Base-by-base conservation (phyloP, 2,797 vertebrate species). In the Eospalax fontanierii region DNA sequence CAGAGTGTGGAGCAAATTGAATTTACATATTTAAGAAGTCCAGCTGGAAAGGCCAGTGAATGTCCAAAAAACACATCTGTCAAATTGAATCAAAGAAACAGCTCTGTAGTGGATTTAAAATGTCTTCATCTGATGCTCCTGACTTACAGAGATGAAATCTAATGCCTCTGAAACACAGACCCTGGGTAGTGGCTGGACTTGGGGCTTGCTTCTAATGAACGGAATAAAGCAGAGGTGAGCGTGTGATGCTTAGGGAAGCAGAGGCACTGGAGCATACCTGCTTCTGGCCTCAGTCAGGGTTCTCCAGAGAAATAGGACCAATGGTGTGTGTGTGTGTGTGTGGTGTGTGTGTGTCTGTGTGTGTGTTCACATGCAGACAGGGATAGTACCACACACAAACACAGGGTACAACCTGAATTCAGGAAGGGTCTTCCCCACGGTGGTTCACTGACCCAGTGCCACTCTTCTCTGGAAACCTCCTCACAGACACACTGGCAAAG, bases 21-120 rank as follows among this genome's bases (percentile, higher is more conserved):
- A 80, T 88, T 93, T 86, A 73, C 21, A 68, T 68, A 87, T 68
- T 86, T 68, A 89, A 78, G 22, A 61, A 26, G 40, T 33, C 50
- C 90, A 88, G 63, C 19, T 66, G 71, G 92, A 91, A 94, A 94
- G 65, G 4, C 73, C 57, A 18, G 26, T 0, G 6, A 81, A 74
- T 24, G n/a, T 33, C 89, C 84, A n/a, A n/a, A 81, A 57, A 79
- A 54, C n/a, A 57, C 57, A 80, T 63, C 86, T 75, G 73, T 35
- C 4, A 2, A 74, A 61, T 19, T 43, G 61, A 94, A 68, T 82
- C 11, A 14, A 76, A 94, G 61, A 46, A 90, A 89, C n/a, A 66
- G 65, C 70, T 90, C 90, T 74, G 57, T 12, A 54, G 43, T 14
- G 12, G 28, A 73, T 89, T 73, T 83, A 50, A 95, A 87, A 63